phyloP scores from a whole-genome alignment of 2,113 vertebrate species.

The Aptenodytes forsteri region DNA sequence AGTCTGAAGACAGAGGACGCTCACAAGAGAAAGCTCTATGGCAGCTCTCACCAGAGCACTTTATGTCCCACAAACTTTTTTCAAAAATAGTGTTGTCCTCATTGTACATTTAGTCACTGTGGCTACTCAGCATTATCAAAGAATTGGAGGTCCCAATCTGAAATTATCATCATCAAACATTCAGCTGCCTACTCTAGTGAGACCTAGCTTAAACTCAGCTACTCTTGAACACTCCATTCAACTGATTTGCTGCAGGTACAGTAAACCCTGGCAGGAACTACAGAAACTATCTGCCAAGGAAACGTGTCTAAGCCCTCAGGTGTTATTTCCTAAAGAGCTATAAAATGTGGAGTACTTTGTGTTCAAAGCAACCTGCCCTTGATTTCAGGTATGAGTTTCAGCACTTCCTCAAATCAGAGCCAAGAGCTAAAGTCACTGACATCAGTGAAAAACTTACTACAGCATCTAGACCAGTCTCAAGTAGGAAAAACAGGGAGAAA shows the following conservation, averaged over 20 bases:
- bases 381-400: background rate
- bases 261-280: background rate
- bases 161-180: background rate
- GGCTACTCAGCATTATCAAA: background rate
- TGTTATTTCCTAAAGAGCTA: background rate
- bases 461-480: background rate
- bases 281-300: background rate
- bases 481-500: fast-evolving
- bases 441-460: background rate
- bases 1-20: background rate
- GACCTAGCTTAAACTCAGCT: background rate
- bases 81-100: fast-evolving
- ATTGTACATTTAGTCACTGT: background rate
- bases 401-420: background rate
- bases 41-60: background rate
- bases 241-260: background rate
- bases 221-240: background rate
- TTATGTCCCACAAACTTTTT: background rate
- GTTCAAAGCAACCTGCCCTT: constrained; percentile 6
- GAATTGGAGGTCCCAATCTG: background rate
- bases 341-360: background rate
- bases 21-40: background rate
- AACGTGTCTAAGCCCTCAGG: background rate
- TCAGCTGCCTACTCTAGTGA: background rate
- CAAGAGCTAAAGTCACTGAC: background rate